Percentiles rank a stretch among this genome's conserved stretches.
phyloP scores from a whole-genome alignment of 2,797 vertebrate species.

The Limosa lapponica region DNA sequence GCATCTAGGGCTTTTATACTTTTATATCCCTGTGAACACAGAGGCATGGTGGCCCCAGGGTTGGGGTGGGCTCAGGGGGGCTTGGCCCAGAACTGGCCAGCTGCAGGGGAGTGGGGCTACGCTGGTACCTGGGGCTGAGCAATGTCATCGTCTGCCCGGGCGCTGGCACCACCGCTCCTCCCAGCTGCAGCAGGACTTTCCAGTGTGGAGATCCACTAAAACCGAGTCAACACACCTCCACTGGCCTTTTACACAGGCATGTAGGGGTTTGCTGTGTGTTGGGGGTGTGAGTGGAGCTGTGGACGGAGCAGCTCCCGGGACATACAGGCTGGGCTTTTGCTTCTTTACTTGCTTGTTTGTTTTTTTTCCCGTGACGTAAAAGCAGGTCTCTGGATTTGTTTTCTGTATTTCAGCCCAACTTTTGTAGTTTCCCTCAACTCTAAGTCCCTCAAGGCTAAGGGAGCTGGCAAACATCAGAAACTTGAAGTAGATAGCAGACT shows the following conservation, averaged over 20 bases:
- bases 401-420: background rate
- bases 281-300: background rate
- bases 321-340: background rate
- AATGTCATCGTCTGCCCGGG: rapidly evolving
- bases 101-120: background rate
- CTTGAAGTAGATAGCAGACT: background rate
- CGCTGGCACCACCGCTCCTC: rapidly evolving
- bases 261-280: background rate
- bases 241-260: rapidly evolving
- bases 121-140: background rate
- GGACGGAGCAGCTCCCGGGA: background rate
- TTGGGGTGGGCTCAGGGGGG: rapidly evolving
- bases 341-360: background rate
- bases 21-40: background rate
- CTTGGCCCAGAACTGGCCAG: background rate
- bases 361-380: background rate
- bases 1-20: background rate
- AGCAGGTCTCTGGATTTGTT: background rate
- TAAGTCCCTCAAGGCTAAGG: background rate
- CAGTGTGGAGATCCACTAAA: background rate
- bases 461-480: background rate
- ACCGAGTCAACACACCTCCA: rapidly evolving
- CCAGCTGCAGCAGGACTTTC: background rate
- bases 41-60: background rate
- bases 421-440: background rate